phyloP scores from a whole-genome alignment of 2,888 invertebrate genomes.

The Drosophila helvetica region DNA sequence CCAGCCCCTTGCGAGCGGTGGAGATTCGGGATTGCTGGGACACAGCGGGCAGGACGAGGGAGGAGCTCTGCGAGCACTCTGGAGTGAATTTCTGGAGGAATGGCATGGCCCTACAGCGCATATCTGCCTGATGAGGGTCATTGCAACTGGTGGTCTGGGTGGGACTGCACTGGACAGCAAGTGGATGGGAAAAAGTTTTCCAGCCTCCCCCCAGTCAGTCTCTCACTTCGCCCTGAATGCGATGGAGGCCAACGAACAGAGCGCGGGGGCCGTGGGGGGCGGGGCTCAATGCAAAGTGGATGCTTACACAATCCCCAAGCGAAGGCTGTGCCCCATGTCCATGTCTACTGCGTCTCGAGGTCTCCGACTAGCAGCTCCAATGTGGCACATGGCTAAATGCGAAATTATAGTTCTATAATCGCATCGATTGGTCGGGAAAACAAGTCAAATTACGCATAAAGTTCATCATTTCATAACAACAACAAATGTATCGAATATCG shows the following conservation, averaged over 20 bases:
- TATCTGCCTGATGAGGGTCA: background rate
- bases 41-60: conserved; percentile 26
- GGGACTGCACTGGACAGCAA: background rate
- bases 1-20: no score
- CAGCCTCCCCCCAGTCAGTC: no score
- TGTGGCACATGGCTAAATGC: conserved; percentile 39
- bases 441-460: conserved; percentile 65
- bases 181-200: no score
- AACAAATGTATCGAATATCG: background rate
- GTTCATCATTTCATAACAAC: conserved; percentile 37
- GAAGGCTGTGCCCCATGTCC: background rate
- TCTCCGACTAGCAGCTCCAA: background rate
- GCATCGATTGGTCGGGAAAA: conserved; percentile 39
- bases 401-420: conserved; percentile 51
- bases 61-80: no score
- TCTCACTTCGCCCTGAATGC: no score
- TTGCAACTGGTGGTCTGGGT: background rate
- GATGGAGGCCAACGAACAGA: no score
- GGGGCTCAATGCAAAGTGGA: no score
- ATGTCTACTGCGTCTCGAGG: background rate
- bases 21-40: no score
- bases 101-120: conserved; percentile 3
- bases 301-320: conserved; percentile 26
- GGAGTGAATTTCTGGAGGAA: conserved; percentile 6
- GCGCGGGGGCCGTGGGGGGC: no score